These are phyloP conservation scores for Ahaetulla prasina DNA, from an alignment of 2,113 vertebrate species.

Conservation along the genomic window DNA sequence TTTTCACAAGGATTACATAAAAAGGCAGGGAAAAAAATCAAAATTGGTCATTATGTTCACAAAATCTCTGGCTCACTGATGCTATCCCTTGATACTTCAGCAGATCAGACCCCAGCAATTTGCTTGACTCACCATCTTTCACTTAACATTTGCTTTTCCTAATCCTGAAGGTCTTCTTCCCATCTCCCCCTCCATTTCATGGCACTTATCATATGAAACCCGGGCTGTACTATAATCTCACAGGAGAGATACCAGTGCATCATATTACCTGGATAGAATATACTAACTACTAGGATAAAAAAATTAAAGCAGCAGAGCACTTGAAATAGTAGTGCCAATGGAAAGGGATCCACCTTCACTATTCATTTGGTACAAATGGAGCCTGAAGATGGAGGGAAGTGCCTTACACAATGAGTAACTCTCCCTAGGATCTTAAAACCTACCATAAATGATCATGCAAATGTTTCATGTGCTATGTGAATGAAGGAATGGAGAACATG, in stretches of 20 bases:
- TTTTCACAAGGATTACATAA: background rate
- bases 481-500: background rate
- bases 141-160: background rate
- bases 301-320: constrained; percentile 25
- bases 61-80: background rate
- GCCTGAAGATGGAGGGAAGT: constrained; percentile 43
- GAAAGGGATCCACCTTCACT: constrained; percentile 23
- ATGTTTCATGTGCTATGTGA: background rate
- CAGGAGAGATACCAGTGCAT: background rate
- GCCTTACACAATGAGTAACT: constrained; percentile 31
- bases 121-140: background rate
- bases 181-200: background rate
- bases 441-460: constrained; percentile 40
- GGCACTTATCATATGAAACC: constrained; percentile 7
- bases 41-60: constrained; percentile 5
- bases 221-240: background rate
- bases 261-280: background rate
- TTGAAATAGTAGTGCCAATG: constrained; percentile 44
- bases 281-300: background rate
- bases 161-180: background rate
- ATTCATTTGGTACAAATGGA: constrained; percentile 41
- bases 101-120: background rate
- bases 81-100: background rate
- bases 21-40: background rate
- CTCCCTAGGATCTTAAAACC: constrained; percentile 37